Evolutionary conservation across 1,140 invertebrate genomes (phyloP).

Genomic region (Goniozus legneri): DNA sequence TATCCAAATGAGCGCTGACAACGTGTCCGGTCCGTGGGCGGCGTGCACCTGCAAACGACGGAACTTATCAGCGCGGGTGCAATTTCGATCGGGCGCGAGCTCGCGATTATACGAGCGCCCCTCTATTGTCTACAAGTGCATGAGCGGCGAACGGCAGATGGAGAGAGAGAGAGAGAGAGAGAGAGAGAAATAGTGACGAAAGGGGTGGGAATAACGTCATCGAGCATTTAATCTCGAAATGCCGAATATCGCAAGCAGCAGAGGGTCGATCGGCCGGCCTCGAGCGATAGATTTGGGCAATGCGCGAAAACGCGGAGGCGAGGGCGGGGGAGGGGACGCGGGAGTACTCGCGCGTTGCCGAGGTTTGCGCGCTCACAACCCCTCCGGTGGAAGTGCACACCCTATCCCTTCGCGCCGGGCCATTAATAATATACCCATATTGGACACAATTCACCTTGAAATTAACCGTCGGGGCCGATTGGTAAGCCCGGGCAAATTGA

Average conservation of each 20-base stretch:
- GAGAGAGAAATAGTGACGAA: constrained; percentile 1
- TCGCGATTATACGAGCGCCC: not conserved
- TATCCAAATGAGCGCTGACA: too few relatives aligned
- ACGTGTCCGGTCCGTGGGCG: too few relatives aligned
- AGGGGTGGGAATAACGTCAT: constrained; percentile 27
- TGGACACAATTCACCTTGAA: constrained; percentile 59
- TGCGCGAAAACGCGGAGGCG: constrained; percentile 50
- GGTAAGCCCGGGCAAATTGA: constrained; percentile 55
- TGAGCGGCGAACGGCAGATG: not conserved
- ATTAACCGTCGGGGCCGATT: constrained; percentile 56
- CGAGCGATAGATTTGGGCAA: constrained; percentile 50
- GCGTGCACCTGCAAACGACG: not conserved
- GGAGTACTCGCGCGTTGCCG: too few relatives aligned
- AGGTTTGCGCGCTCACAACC: too few relatives aligned
- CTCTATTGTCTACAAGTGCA: not conserved
- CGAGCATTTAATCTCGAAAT: constrained; percentile 46
- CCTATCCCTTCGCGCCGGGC: constrained; percentile 46
- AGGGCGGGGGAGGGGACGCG: too few relatives aligned
- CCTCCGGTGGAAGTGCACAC: constrained; percentile 26
- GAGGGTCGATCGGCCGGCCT: constrained; percentile 25
- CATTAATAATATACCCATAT: constrained; percentile 59
- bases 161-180: too few relatives aligned
- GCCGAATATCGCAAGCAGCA: too few relatives aligned
- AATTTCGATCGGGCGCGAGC: not conserved
- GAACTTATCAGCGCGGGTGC: not conserved